Conservation (phyloP, 2,888 invertebrate species). For the Tenthredo scrophulariae region DNA sequence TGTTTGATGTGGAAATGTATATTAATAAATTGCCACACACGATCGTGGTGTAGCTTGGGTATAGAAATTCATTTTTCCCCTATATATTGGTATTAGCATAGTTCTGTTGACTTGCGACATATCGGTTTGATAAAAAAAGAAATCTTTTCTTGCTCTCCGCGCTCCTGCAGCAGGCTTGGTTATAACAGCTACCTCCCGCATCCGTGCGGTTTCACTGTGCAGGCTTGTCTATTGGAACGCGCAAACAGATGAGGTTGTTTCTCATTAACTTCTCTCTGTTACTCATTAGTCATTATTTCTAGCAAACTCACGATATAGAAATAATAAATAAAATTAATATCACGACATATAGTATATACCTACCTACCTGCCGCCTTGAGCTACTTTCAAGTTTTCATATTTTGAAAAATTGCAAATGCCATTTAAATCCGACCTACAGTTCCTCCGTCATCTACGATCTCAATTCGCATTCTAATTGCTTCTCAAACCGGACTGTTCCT, state of each 20-base stretch:
- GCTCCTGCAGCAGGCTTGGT: background rate
- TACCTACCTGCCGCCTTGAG: slow-evolving; percentile 36
- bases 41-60: background rate
- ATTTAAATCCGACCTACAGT: background rate
- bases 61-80: background rate
- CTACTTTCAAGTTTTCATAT: slow-evolving; percentile 25
- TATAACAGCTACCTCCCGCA: background rate
- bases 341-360: background rate
- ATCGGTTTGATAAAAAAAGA: slow-evolving; percentile 5
- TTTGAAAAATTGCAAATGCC: slow-evolving; percentile 22
- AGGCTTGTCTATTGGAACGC: slow-evolving; percentile 14
- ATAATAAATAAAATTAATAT: slow-evolving; percentile 28
- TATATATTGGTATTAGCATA: background rate
- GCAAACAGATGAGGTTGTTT: slow-evolving; percentile 24
- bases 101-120: background rate
- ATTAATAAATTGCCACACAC: slow-evolving; percentile 25
- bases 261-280: slow-evolving; percentile 35
- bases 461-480: slow-evolving; percentile 25
- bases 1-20: background rate
- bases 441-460: background rate
- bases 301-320: background rate
- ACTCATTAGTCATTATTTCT: slow-evolving; percentile 32
- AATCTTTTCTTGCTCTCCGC: slow-evolving; percentile 1
- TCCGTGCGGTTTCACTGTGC: slow-evolving; percentile 1
- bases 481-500: slow-evolving; percentile 3